Base-by-base conservation (phyloP, 1,140 invertebrate species). In the Pygmarrhopalites habei region DNA sequence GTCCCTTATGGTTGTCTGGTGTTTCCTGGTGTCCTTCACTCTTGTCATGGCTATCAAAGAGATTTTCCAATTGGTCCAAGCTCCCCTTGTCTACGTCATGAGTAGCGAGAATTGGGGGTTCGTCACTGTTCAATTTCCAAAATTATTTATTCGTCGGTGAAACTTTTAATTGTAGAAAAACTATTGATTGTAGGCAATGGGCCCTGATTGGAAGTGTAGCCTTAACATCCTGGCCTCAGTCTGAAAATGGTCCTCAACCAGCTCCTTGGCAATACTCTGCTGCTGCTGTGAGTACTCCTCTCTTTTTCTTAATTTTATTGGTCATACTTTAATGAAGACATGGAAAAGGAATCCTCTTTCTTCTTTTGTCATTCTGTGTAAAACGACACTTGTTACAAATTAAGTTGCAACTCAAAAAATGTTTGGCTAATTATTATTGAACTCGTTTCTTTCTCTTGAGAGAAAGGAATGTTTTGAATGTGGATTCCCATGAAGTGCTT, bases 201-300 rank as follows among this genome's bases (percentile, higher is more conserved):
- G 76, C 84, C 10, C 86, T 90, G 32, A 85, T 90, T 23, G 73
- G 85, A 23, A 77, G 81, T 69, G 79, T 88, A 14, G 28, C 23
- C 2, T 26, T 64, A 14, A 58, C 65, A n/a, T 60, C 69, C 19
- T 70, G 66, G 62, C 44, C 41, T 7, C 12, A 32, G 2, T 17
- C 10, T 1, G 29, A 2, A 29, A 46, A 49, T 30, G 35, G 53
- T 19, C 47, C 52, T 23, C 14, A 67, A 17, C 17, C 49, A 2
- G 32, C 39, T 23, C 35, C 41, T 2, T 91, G 89, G 86, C 89
- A 91, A 72, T 90, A 89, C 73, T 88, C 90, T 70, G 80, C 89
- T 10, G 87, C 86, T 1, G 89, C 89, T 1, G 87, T 70, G 63
- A 64, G 35, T 23, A n/a, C n/a, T n/a, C 35, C 28, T 2, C 23